Conservation (phyloP, 2,113 vertebrate genomes). For the Myanophis thanlyinensis region DNA sequence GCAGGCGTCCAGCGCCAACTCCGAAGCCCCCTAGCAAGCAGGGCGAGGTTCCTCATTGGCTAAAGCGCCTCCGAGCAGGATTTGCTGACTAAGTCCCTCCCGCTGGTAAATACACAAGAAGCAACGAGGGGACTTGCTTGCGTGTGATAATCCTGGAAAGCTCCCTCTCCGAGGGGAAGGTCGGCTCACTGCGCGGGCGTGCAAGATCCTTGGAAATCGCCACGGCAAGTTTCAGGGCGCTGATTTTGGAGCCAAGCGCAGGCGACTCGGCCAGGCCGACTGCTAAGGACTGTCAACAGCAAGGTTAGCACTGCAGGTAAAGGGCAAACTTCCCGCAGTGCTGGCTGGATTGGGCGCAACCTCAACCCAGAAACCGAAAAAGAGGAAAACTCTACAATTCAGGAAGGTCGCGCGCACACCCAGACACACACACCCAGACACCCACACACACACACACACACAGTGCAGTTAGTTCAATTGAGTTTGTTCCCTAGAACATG, state of each 20-base stretch:
- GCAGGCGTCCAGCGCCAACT: constrained; percentile 66
- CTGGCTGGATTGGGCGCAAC: constrained; percentile 12
- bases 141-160: constrained; percentile 33
- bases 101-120: constrained; percentile 63
- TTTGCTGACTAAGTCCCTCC: constrained; percentile 75
- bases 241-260: not conserved
- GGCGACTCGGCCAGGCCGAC: not conserved
- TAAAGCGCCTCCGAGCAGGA: constrained; percentile 62
- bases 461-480: not conserved
- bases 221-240: not conserved
- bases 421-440: too few species aligned
- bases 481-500: not conserved
- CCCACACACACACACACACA: too few species aligned
- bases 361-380: constrained; percentile 34
- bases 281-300: not conserved
- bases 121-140: constrained; percentile 44
- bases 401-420: too few species aligned
- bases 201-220: not conserved
- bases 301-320: not conserved
- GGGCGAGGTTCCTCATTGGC: constrained; percentile 71
- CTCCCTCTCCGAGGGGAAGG: not conserved
- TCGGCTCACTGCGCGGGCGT: not conserved
- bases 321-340: not conserved
- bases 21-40: constrained; percentile 65
- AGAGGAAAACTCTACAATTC: not conserved